phyloP scores from a whole-genome alignment of 2,888 invertebrate species.

The Oligia fasciuncula region DNA sequence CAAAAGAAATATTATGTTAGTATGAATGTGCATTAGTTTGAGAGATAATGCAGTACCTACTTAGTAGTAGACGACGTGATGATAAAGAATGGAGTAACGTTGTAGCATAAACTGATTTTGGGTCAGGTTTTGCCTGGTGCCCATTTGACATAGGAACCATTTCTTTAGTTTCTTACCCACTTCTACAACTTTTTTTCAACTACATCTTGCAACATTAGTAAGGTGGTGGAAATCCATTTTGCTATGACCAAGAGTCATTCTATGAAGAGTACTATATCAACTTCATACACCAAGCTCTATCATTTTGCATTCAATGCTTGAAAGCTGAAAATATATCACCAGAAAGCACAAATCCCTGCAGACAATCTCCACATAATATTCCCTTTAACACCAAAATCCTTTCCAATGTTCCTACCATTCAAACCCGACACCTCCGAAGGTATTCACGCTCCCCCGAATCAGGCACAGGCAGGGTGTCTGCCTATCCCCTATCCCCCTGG shows the following conservation, averaged over 20 bases:
- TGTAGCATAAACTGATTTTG: neutral
- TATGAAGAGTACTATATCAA: neutral
- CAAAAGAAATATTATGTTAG: constrained; percentile 55
- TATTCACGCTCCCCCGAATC: constrained; percentile 56
- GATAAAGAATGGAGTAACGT: neutral
- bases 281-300: neutral
- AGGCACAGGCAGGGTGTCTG: constrained; percentile 50
- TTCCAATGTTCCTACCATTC: constrained; percentile 50
- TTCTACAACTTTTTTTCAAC: neutral
- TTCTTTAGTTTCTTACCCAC: neutral
- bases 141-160: neutral
- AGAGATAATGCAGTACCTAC: constrained; percentile 8
- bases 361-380: constrained; percentile 32
- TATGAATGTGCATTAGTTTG: constrained; percentile 5
- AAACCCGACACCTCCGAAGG: constrained; percentile 54
- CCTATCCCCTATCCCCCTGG: constrained; percentile 28
- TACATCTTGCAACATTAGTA: neutral
- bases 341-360: constrained; percentile 4
- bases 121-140: neutral
- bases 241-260: neutral
- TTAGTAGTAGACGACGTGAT: neutral
- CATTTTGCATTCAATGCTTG: neutral
- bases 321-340: neutral
- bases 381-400: constrained; percentile 36
- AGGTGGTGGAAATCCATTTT: neutral